Base-by-base conservation (phyloP, 2,797 vertebrate species). In the Leontopithecus rosalia region DNA sequence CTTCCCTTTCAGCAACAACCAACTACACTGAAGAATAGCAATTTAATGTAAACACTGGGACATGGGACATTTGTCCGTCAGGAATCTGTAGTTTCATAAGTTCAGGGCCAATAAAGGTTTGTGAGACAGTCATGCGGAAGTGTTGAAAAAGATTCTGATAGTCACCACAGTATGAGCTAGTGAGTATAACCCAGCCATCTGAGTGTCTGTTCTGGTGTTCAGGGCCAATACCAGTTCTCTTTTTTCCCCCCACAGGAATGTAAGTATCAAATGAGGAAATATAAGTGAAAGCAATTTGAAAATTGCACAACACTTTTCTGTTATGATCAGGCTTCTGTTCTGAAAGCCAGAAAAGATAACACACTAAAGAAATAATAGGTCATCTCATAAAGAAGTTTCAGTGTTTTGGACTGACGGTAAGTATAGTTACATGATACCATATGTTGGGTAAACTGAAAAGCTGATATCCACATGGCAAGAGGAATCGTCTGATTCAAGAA, bases 201-300 rank as follows among this genome's bases (percentile, higher is more conserved):
- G 26, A 39, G 50, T 80, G 79, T 11, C 72, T 95, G 24, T 50
- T 73, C 58, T 85, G 11, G 64, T 15, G 33, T 33, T 26, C 0
- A 2, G 20, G 89, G 39, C 72, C 52, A 88, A 83, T 11, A 67
- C 48, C 52, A 75, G 15, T 48, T 80, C 15, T 75, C n/a, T 72
- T 39, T 72, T 12, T 3, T 5, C 2, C 4, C 19, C 64, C 2
- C n/a, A 81, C 3, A 58, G n/a, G 22, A 41, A n/a, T 90, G 9
- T 81, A 92, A 77, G 85, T 88, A 76, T 77, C 41, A 80, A 76
- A n/a, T 87, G 91, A 97, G 36, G 58, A 93, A 88, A 96, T 24
- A 2, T 24, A 96, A 96, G 64, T 73, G 67, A 97, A 97, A 96
- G 85, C 90, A 96, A 70, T 84, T 92, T 94, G 43, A 67, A 92